These are phyloP conservation scores for Peucedramus taeniatus DNA, from an alignment of 2,113 vertebrate genomes.

Conservation along the genomic window DNA sequence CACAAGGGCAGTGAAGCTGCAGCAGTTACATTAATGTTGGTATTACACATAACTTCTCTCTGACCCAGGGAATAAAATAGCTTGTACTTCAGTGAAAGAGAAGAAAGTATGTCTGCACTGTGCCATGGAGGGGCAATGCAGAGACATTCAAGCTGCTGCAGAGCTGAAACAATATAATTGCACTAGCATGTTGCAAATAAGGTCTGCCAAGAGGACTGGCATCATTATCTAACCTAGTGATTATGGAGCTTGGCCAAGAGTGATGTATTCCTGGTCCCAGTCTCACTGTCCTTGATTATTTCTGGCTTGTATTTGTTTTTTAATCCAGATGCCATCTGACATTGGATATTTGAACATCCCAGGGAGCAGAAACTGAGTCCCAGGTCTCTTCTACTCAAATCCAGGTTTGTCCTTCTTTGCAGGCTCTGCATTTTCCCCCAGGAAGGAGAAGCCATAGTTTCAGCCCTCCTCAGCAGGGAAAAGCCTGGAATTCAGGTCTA, in stretches of 20 bases:
- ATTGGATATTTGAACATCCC: neutral
- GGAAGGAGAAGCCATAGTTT: neutral
- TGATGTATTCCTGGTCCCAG: neutral
- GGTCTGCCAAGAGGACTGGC: constrained; percentile 23
- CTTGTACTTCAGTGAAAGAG: neutral
- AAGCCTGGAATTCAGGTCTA: constrained; percentile 13
- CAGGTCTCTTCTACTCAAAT: neutral
- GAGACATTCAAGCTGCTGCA: neutral
- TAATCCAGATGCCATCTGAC: neutral
- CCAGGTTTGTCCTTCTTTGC: neutral
- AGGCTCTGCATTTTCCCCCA: neutral
- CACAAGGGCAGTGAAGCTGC: neutral
- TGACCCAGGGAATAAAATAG: neutral
- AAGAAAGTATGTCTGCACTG: neutral
- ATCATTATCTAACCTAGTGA: constrained; percentile 2
- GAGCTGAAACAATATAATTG: neutral
- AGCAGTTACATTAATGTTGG: neutral
- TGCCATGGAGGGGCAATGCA: neutral
- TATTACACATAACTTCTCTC: neutral
- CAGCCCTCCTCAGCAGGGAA: neutral
- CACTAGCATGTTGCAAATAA: neutral
- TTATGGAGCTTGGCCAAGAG: constrained; percentile 6
- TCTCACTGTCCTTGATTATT: constrained; percentile 24
- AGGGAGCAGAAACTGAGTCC: neutral
- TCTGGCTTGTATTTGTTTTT: constrained; percentile 14